These are phyloP conservation scores for Digitonthophagus gazella DNA, from an alignment of 2,888 invertebrate genomes.

Conservation along the genomic window DNA sequence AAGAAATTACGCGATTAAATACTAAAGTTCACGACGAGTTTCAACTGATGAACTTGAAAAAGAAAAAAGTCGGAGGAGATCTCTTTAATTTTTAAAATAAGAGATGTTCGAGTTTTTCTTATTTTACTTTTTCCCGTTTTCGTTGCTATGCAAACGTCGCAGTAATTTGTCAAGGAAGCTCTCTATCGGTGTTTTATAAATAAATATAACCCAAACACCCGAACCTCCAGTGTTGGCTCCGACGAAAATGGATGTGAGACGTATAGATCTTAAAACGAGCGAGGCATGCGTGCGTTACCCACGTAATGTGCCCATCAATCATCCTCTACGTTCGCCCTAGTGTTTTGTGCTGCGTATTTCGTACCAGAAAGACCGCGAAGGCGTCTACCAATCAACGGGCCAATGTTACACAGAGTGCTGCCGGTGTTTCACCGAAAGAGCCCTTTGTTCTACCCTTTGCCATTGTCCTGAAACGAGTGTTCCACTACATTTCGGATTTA, in stretches of 20 bases:
- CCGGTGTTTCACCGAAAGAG: background rate
- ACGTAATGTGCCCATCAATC: slow-evolving; percentile 22
- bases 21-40: background rate
- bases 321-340: slow-evolving; percentile 6
- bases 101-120: background rate
- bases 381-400: background rate
- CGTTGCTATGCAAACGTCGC: background rate
- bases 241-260: background rate
- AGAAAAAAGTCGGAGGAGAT: no score
- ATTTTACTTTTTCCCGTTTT: background rate
- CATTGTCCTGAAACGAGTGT: background rate
- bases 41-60: no score
- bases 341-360: slow-evolving; percentile 1
- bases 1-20: background rate
- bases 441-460: background rate
- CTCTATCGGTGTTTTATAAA: slow-evolving; percentile 21
- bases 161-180: slow-evolving; percentile 20
- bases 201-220: slow-evolving; percentile 1
- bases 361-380: background rate
- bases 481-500: background rate
- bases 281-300: slow-evolving; percentile 10
- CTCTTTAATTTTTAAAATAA: background rate
- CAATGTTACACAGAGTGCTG: background rate
- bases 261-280: background rate
- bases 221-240: no score